phyloP scores from a whole-genome alignment of 2,797 vertebrate genomes.

The Mormyrops boulengeri region DNA sequence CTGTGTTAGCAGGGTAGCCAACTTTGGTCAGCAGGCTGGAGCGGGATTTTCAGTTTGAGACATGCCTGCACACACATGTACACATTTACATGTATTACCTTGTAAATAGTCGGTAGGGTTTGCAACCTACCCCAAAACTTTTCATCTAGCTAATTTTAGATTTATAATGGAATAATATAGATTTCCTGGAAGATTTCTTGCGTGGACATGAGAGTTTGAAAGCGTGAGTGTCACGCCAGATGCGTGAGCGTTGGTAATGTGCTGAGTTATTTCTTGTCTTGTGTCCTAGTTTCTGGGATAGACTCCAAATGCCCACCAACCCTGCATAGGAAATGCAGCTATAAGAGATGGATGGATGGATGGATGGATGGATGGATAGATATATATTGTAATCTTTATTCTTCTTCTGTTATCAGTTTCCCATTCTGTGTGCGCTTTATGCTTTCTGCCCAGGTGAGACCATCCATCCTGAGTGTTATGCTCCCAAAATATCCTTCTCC shows the following conservation, averaged over 20 bases:
- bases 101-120: not conserved
- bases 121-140: not conserved
- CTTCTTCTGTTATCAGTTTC: not conserved
- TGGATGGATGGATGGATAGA: not conserved
- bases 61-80: not conserved
- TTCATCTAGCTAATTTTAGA: not conserved
- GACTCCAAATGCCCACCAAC: not conserved
- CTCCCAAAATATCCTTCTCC: not conserved
- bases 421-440: not conserved
- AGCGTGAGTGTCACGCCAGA: no score
- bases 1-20: no score
- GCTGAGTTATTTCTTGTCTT: not conserved
- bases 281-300: not conserved
- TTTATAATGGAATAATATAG: not conserved
- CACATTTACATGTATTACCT: not conserved
- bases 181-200: not conserved
- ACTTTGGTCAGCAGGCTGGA: not conserved
- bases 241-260: no score
- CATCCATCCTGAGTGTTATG: not conserved
- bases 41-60: not conserved
- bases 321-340: not conserved
- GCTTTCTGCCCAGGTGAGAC: not conserved
- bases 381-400: not conserved
- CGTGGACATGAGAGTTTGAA: not conserved
- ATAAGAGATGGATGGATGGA: not conserved